These are phyloP conservation scores for Acipenser oxyrinchus DNA, from an alignment of 2,797 vertebrate genomes.

Conservation along the genomic window DNA sequence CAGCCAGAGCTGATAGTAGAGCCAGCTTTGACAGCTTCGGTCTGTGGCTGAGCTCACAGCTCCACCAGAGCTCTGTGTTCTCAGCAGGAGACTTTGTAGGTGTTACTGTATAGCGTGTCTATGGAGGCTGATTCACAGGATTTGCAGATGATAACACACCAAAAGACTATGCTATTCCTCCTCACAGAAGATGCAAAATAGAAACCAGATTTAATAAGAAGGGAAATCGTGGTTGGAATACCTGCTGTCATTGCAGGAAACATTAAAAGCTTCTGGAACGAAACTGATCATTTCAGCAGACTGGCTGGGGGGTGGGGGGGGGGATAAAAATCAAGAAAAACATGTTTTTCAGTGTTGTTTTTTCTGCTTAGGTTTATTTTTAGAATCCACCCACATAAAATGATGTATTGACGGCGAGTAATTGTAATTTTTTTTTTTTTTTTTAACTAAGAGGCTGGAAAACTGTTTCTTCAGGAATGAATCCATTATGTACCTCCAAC, in stretches of 20 bases:
- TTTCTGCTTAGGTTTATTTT: slow-evolving; percentile 7
- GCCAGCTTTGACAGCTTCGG: neutral
- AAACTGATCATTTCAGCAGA: too few species aligned
- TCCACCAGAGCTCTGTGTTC: neutral
- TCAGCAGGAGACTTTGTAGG: neutral
- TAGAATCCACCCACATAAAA: slow-evolving; percentile 33
- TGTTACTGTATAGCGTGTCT: neutral
- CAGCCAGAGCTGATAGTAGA: neutral
- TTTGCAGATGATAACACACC: neutral
- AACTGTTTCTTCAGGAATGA: too few species aligned
- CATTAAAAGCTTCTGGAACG: neutral
- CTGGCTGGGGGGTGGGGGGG: too few species aligned
- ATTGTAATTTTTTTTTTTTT: too few species aligned
- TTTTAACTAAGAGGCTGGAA: too few species aligned
- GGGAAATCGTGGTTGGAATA: too few species aligned
- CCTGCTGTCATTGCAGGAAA: neutral
- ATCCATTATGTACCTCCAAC: too few species aligned
- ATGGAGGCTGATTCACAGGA: neutral
- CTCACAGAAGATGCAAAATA: neutral
- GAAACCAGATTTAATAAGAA: too few species aligned
- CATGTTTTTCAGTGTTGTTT: slow-evolving; percentile 9
- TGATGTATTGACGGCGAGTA: neutral
- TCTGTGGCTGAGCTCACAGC: slow-evolving; percentile 1
- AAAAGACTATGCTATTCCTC: neutral
- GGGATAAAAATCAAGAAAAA: neutral